Conservation (phyloP, 2,888 invertebrate genomes). For the Drosophila anomalipes region DNA sequence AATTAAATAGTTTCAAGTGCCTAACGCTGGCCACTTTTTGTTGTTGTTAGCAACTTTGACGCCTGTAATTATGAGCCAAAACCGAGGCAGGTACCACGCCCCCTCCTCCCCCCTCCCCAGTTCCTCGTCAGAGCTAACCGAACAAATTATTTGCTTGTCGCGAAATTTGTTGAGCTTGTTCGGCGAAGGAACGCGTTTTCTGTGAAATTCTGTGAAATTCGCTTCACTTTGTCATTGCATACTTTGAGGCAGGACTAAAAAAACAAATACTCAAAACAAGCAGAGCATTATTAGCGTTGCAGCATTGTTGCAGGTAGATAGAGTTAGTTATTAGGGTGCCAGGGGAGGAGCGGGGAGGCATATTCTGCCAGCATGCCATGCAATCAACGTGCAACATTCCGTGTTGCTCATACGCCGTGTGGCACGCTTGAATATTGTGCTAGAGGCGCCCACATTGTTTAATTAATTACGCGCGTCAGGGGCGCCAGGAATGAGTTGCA, state of each 20-base stretch:
- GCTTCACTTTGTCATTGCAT: constrained; percentile 11
- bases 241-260: constrained; percentile 23
- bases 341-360: background rate
- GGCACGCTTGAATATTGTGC: constrained; percentile 19
- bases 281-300: constrained; percentile 15
- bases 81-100: background rate
- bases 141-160: constrained; percentile 46
- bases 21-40: constrained; percentile 67
- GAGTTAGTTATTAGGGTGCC: background rate
- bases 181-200: constrained; percentile 2
- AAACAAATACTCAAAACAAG: background rate
- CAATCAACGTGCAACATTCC: constrained; percentile 50
- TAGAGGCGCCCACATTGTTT: constrained; percentile 47
- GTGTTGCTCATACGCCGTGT: constrained; percentile 38
- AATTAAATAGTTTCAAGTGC: constrained; percentile 77
- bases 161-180: constrained; percentile 33
- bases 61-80: constrained; percentile 68
- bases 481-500: constrained; percentile 27
- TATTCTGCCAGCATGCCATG: constrained; percentile 11
- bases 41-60: constrained; percentile 72
- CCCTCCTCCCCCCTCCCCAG: too few relatives aligned
- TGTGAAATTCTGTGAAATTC: constrained; percentile 6
- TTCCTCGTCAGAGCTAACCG: constrained; percentile 11
- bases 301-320: background rate
- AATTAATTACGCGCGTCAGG: constrained; percentile 66